phyloP scores from a whole-genome alignment of 2,797 vertebrate species.

The Sandelia bainsii region DNA sequence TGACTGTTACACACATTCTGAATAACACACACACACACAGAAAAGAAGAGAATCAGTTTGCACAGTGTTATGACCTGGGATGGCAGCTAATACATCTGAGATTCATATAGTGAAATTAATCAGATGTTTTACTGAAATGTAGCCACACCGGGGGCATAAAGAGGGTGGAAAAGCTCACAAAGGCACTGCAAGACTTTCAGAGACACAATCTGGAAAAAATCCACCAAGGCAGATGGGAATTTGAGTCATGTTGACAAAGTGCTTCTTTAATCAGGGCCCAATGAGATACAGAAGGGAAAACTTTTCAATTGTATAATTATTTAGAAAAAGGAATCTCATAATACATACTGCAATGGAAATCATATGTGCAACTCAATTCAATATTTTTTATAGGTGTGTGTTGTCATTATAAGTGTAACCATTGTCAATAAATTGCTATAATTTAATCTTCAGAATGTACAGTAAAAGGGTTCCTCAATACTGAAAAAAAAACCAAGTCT shows the following conservation, averaged over 20 bases:
- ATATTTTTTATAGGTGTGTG: neutral
- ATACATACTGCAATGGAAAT: neutral
- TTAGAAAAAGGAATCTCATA: neutral
- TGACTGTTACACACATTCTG: constrained; percentile 12
- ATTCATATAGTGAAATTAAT: constrained; percentile 29
- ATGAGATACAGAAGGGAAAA: constrained; percentile 8
- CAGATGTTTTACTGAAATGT: constrained; percentile 9
- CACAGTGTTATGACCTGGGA: constrained; percentile 14
- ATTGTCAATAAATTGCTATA: neutral
- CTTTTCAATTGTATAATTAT: constrained; percentile 8
- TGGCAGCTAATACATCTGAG: constrained; percentile 27
- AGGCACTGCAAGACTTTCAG: constrained; percentile 38
- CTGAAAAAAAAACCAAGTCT: neutral
- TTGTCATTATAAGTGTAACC: neutral
- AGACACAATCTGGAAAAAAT: constrained; percentile 61
- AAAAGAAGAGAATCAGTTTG: constrained; percentile 31
- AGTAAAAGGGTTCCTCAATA: constrained; percentile 11
- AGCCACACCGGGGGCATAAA: constrained; percentile 3
- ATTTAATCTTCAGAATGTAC: constrained; percentile 7
- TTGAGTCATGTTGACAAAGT: constrained; percentile 60
- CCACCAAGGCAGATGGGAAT: constrained; percentile 47
- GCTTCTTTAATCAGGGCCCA: constrained; percentile 34
- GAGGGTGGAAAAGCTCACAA: constrained; percentile 21
- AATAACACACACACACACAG: constrained; percentile 17
- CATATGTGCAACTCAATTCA: neutral